A percentile compares a stretch with the other conserved stretches of the same genome.
These are phyloP conservation scores for Drosophila differens DNA, from an alignment of 2,888 invertebrate species.

Conservation along the genomic window DNA sequence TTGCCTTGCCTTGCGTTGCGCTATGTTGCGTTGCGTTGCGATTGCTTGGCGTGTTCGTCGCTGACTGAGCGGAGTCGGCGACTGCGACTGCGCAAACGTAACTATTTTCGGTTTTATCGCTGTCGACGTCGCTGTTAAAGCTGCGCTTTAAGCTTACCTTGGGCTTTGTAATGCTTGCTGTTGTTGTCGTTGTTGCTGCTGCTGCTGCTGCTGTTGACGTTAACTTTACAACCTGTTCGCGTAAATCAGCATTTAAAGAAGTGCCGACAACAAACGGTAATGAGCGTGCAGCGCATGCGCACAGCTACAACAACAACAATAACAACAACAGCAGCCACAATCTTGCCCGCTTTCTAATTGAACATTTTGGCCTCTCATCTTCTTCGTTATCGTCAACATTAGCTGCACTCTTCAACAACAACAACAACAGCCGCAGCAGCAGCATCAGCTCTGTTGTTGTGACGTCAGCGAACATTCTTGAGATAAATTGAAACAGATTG, in stretches of 20 bases:
- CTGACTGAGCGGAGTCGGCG: conserved; percentile 53
- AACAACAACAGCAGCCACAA: conserved; percentile 19
- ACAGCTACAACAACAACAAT: conserved; percentile 1
- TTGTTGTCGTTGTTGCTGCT: conserved; percentile 7
- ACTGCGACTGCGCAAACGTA: conserved; percentile 49
- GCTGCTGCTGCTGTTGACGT: conserved; percentile 33
- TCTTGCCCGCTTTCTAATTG: conserved; percentile 62
- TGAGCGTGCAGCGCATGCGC: conserved; percentile 59
- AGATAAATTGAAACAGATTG: conserved; percentile 50
- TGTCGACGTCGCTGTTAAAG: conserved; percentile 24
- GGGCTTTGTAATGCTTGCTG: conserved; percentile 48
- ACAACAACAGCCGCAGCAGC: conserved; percentile 1
- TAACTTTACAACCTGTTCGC: conserved; percentile 76
- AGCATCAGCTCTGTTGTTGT: conserved; percentile 10
- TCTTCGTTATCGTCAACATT: conserved; percentile 7
- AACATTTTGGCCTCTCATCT: conserved; percentile 33
- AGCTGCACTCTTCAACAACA: conserved; percentile 16
- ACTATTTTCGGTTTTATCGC: conserved; percentile 28
- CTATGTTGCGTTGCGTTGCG: background rate
- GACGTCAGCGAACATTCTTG: conserved; percentile 49
- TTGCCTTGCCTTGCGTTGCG: conserved; percentile 11
- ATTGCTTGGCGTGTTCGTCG: conserved; percentile 57
- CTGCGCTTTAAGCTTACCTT: conserved; percentile 48
- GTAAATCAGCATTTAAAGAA: conserved; percentile 72
- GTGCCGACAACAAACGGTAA: conserved; percentile 73